Percentiles rank a stretch among this genome's conserved stretches.
phyloP scores from a whole-genome alignment of 1,140 invertebrate genomes.

The Orussus abietinus region DNA sequence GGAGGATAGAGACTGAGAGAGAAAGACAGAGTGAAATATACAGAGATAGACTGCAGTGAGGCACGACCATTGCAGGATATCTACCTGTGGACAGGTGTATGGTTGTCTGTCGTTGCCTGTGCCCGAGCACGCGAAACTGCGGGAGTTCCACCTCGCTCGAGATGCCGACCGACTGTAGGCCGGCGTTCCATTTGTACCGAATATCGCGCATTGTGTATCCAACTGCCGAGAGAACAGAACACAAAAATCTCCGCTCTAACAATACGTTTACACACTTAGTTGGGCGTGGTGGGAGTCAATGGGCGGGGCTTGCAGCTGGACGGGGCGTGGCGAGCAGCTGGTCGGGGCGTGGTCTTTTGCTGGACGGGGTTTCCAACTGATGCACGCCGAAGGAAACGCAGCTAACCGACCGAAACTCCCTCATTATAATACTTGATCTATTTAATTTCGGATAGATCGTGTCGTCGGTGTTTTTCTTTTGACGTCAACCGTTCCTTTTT shows the following conservation, averaged over 20 bases:
- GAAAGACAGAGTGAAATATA: conserved; percentile 15
- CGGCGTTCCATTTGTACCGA: conserved; percentile 91
- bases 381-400: too few species aligned
- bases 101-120: conserved; percentile 85
- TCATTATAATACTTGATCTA: too few species aligned
- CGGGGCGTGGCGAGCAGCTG: too few species aligned
- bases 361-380: too few species aligned
- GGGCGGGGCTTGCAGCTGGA: too few species aligned
- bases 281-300: neutral
- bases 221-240: conserved; percentile 69
- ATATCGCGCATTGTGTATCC: conserved; percentile 98
- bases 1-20: conserved; percentile 15
- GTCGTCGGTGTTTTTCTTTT: too few species aligned
- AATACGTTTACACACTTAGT: conserved; percentile 39
- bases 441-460: too few species aligned
- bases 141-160: conserved; percentile 87
- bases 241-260: conserved; percentile 58
- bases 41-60: conserved; percentile 30
- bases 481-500: too few species aligned
- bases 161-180: conserved; percentile 84
- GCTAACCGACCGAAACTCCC: too few species aligned
- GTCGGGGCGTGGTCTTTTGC: too few species aligned
- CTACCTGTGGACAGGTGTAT: conserved; percentile 93
- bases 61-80: conserved; percentile 47
- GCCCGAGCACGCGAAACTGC: conserved; percentile 91